Conservation (phyloP, 2,888 invertebrate species). For the Glyphotaelius pellucidus region DNA sequence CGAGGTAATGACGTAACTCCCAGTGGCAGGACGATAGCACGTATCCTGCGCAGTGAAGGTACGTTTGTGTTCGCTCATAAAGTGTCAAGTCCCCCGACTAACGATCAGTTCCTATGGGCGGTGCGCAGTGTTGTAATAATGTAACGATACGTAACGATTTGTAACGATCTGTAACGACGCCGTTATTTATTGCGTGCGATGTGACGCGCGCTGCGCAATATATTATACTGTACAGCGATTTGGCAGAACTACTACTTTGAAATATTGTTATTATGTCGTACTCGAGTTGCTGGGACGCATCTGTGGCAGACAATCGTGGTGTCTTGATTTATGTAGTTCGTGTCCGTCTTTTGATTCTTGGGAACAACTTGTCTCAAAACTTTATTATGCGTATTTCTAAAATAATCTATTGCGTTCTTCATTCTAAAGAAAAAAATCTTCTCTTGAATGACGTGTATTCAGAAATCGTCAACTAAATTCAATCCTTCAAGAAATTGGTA, state of each 20-base stretch:
- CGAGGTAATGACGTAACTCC: neutral
- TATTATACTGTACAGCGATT: neutral
- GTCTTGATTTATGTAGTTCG: neutral
- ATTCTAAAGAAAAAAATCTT: neutral
- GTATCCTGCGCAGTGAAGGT: neutral
- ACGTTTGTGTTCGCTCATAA: constrained; percentile 55
- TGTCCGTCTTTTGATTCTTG: neutral
- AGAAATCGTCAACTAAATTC: neutral
- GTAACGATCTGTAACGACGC: constrained; percentile 54
- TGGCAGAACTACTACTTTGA: neutral
- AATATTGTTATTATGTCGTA: constrained; percentile 2
- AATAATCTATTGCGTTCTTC: neutral
- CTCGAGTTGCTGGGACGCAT: neutral
- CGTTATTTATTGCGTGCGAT: constrained; percentile 56
- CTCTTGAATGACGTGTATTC: neutral
- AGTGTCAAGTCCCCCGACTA: constrained; percentile 54
- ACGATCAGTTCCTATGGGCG: constrained; percentile 13
- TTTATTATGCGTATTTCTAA: neutral
- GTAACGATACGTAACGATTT: constrained; percentile 42
- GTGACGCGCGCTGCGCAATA: neutral
- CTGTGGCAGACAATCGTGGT: neutral
- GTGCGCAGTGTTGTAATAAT: constrained; percentile 25
- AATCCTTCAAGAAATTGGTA: no score
- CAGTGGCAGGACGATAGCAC: neutral
- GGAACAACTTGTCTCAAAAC: neutral